Evolutionary conservation across 2,797 vertebrate genomes (phyloP).

Genomic region (Phataginus tricuspis): DNA sequence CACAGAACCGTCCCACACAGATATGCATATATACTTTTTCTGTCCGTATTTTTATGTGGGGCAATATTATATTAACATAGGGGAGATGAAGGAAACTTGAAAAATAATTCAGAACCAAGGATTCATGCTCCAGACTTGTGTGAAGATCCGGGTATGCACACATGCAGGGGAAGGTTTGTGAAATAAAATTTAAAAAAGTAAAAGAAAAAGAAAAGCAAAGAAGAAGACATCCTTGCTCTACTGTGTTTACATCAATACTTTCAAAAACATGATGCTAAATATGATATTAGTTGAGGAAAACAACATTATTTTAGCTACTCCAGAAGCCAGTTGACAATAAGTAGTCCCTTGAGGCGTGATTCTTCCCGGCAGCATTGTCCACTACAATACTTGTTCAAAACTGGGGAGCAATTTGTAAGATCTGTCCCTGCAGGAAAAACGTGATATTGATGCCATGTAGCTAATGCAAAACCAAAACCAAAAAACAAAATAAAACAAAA

Average conservation of each 20-base stretch:
- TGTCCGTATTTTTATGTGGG: background rate
- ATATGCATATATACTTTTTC: background rate
- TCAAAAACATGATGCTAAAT: background rate
- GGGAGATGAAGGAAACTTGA: background rate
- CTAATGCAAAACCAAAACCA: background rate
- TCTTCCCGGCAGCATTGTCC: conserved; percentile 1
- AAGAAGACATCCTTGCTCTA: background rate
- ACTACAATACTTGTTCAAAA: conserved; percentile 49
- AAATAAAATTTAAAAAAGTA: background rate
- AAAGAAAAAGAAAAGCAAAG: no score
- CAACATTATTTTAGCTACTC: conserved; percentile 17
- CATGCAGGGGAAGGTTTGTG: background rate
- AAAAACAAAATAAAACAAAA: background rate
- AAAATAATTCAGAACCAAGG: background rate
- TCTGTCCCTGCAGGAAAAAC: conserved; percentile 51
- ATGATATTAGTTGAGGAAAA: conserved; percentile 31
- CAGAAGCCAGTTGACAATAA: conserved; percentile 39
- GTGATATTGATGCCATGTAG: conserved; percentile 27
- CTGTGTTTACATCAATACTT: conserved; percentile 6
- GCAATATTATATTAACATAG: background rate
- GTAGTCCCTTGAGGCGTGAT: conserved; percentile 52
- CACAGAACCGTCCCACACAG: no score
- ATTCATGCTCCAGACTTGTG: background rate
- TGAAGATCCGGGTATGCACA: background rate
- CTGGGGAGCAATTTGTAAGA: conserved; percentile 63